These are phyloP conservation scores for Hyalella azteca DNA, from an alignment of 2,888 invertebrate species.

Conservation along the genomic window DNA sequence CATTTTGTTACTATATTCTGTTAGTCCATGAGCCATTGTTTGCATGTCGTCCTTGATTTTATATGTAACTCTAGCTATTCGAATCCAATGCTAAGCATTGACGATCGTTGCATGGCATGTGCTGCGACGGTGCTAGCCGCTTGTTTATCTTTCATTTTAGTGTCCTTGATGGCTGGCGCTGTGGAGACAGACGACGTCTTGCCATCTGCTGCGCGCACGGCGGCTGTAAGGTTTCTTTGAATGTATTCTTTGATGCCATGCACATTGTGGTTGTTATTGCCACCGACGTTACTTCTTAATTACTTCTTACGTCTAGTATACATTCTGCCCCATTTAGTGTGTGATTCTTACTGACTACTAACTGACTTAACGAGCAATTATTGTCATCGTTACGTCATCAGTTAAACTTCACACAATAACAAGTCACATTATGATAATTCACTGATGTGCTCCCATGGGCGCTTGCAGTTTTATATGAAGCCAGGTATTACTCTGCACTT, in stretches of 20 bases:
- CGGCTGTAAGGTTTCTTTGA: neutral
- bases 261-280: neutral
- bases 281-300: neutral
- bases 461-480: too few species aligned
- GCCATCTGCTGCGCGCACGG: neutral
- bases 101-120: neutral
- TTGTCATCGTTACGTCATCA: neutral
- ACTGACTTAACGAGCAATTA: neutral
- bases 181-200: neutral
- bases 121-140: neutral
- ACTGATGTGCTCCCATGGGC: neutral
- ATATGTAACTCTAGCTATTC: neutral
- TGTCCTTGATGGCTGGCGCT: neutral
- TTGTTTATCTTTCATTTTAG: slow-evolving; percentile 29
- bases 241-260: neutral
- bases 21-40: too few species aligned
- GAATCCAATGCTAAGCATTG: neutral
- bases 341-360: neutral
- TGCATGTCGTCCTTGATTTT: neutral
- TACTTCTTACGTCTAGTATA: neutral
- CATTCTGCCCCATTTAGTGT: neutral
- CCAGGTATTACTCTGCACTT: too few species aligned
- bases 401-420: neutral
- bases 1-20: too few species aligned
- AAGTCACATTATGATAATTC: neutral